Evolutionary conservation across 2,113 vertebrate species (phyloP), one percentile per base, ranked within the genome.

Genomic region (Paradoxurus hermaphroditus): DNA sequence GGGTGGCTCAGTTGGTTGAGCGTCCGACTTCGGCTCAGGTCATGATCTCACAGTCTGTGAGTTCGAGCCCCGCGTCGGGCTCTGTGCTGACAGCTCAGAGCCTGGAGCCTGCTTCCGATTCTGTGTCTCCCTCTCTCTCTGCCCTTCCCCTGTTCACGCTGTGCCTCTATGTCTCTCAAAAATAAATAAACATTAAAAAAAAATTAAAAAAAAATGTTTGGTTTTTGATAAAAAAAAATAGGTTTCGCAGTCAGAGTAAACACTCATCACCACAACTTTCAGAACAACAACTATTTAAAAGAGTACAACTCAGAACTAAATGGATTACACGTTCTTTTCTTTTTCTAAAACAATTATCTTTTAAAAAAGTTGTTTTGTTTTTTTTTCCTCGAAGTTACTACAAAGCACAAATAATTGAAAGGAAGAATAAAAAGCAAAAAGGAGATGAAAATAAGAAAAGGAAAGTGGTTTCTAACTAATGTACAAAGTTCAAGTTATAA

Each of bases 271-370:
- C 75, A 91, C 19, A n/a, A 70, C 72, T 95, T 96, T 81, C 31
- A 70, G 63, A 96, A 86, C 10, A 77, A 44, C 10, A 41, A 31
- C 51, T 86, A 62, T 67, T 84, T 70, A 84, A 84, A 95, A 84
- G 7, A 90, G 46, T 84, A 49, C 3, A 96, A 46, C 12, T 91
- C 39, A 89, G 41, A 97, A 98, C 82, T 89, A 81, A 86, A 79
- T 59, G 19, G 6, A 3, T 75, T 83, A 46, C 53, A 53, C 62
- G 39, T 51, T 63, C 65, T 75, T 46, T 72, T 41, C 73, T 68
- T 78, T 75, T 94, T 44, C n/a, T 75, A 82, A 73, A 72, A 10
- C 62, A 96, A 85, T 46, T n/a, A 81, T 65, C 15, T 96, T 11
- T 85, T 84, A 72, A 86, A 21, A 21, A 93, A 75, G 3, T 78